These are phyloP conservation scores for Atta texana DNA, from an alignment of 1,140 invertebrate species.

Conservation along the genomic window DNA sequence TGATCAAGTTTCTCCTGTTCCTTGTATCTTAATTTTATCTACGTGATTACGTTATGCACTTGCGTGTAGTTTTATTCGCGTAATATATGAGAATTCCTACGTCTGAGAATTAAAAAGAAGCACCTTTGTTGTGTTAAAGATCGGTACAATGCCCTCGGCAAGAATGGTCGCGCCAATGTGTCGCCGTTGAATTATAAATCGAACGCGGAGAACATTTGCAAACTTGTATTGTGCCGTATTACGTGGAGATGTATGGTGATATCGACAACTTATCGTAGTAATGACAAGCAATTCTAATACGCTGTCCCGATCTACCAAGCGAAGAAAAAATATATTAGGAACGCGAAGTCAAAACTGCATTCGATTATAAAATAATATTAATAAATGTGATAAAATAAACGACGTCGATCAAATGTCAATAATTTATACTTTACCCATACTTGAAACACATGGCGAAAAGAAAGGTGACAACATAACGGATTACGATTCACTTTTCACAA, in stretches of 20 bases:
- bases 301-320: background rate
- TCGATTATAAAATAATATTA: background rate
- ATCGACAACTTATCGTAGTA: slow-evolving; percentile 37
- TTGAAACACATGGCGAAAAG: background rate
- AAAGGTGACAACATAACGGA: background rate
- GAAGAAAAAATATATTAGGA: background rate
- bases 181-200: slow-evolving; percentile 78
- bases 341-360: background rate
- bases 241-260: slow-evolving; percentile 4
- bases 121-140: slow-evolving; percentile 38
- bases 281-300: slow-evolving; percentile 1
- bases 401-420: background rate
- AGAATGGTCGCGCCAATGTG: slow-evolving; percentile 62
- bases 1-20: background rate
- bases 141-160: slow-evolving; percentile 75
- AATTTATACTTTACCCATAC: background rate
- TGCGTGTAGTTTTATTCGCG: background rate
- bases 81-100: background rate
- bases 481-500: background rate
- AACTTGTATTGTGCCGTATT: slow-evolving; percentile 21
- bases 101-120: slow-evolving; percentile 36
- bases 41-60: background rate
- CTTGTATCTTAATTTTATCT: background rate
- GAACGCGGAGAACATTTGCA: slow-evolving; percentile 56
- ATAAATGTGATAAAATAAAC: background rate